phyloP scores from a whole-genome alignment of 1,140 invertebrate species.

The Drosophila bocki region DNA sequence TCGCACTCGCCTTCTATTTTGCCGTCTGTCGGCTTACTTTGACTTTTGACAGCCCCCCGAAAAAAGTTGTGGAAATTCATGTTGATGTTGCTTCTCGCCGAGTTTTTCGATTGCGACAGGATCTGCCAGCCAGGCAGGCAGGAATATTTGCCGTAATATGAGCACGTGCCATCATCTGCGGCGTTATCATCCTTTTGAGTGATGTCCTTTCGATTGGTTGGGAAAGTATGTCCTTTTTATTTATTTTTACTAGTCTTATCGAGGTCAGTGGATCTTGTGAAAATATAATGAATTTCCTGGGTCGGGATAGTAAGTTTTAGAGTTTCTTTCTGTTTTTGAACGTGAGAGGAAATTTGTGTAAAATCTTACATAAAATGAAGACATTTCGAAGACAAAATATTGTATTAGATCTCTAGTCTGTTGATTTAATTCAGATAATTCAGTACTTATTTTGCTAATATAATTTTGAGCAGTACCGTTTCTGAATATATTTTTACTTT shows the following conservation, averaged over 20 bases:
- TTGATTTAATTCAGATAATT: not conserved
- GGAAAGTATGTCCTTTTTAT: constrained; percentile 1
- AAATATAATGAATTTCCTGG: constrained; percentile 4
- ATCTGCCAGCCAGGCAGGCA: constrained; percentile 4
- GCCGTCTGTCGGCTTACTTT: constrained; percentile 71
- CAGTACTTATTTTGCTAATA: no score
- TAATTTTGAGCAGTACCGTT: no score
- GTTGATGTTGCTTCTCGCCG: constrained; percentile 27
- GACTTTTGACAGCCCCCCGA: constrained; percentile 72
- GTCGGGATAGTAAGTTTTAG: not conserved
- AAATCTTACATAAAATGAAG: not conserved
- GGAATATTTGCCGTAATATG: constrained; percentile 33
- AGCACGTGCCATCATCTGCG: constrained; percentile 41
- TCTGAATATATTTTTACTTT: not conserved
- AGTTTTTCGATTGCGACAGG: constrained; percentile 25
- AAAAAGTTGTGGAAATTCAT: constrained; percentile 72
- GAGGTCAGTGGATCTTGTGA: constrained; percentile 14
- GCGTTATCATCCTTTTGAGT: constrained; percentile 26
- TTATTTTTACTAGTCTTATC: constrained; percentile 5
- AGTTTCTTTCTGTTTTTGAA: not conserved
- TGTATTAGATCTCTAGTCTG: not conserved
- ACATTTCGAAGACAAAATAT: not conserved
- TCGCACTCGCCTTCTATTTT: constrained; percentile 31
- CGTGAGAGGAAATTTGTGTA: not conserved
- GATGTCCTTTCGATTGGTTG: constrained; percentile 40